A percentile compares a stretch with the other conserved stretches of the same genome.
phyloP scores from a whole-genome alignment of 2,888 invertebrate species.

The Argyresthia albistria region DNA sequence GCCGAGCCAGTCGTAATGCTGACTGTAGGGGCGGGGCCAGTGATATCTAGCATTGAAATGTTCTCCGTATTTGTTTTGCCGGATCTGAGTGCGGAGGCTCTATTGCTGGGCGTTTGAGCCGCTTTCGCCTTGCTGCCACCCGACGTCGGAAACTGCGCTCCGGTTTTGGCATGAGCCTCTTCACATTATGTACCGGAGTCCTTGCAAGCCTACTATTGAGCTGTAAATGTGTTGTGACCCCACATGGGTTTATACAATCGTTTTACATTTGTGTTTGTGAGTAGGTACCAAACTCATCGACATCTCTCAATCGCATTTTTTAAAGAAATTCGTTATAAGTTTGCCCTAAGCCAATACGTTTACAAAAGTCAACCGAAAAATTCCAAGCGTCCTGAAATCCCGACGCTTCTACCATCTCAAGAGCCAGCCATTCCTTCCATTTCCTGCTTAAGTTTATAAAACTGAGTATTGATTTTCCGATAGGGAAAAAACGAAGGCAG shows the following conservation, averaged over 20 bases:
- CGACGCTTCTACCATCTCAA: not conserved
- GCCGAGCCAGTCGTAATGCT: slow-evolving; percentile 67
- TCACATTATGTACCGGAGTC: slow-evolving; percentile 58
- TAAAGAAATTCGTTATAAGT: no score
- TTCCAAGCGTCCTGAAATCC: not conserved
- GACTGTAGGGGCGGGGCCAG: slow-evolving; percentile 69
- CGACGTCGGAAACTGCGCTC: slow-evolving; percentile 57
- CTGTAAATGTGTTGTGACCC: slow-evolving; percentile 3
- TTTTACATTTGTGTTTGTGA: not conserved
- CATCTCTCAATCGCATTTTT: no score
- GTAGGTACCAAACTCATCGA: no score
- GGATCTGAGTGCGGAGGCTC: slow-evolving; percentile 52
- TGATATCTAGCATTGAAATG: slow-evolving; percentile 74
- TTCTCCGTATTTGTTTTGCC: slow-evolving; percentile 70
- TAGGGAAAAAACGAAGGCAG: slow-evolving; percentile 72
- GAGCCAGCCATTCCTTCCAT: not conserved
- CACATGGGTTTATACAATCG: not conserved
- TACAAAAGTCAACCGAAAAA: not conserved
- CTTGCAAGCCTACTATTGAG: slow-evolving; percentile 30
- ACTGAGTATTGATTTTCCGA: slow-evolving; percentile 70
- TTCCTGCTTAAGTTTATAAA: slow-evolving; percentile 44
- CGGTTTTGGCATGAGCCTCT: slow-evolving; percentile 53
- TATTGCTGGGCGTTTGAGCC: slow-evolving; percentile 65
- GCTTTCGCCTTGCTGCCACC: slow-evolving; percentile 63
- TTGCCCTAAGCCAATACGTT: not conserved